Evolutionary conservation across 2,888 invertebrate species (phyloP), one percentile per base, ranked within the genome.

Genomic region (Meganola albula): DNA sequence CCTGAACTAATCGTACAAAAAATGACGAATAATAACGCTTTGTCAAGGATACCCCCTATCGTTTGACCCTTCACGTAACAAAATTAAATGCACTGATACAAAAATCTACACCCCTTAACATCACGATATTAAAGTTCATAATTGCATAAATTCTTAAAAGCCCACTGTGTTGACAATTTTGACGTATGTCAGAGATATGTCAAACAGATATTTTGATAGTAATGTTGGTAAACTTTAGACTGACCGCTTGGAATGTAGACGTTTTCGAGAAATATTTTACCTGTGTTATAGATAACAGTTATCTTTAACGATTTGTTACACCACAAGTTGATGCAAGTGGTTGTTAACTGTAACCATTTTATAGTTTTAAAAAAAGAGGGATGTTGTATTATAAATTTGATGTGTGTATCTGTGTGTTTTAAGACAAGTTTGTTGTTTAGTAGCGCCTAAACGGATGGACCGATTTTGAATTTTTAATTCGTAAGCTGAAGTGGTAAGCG

Each of bases 251-350:
- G 61, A 69, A 74, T 76, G 67, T 63, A 71, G 70, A 70, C 58
- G 65, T 74, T 70, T 65, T 61, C 35, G 48, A 58, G 63, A 70
- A 70, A 73, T 64, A 71, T 68, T 69, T 74, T 80, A 78, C 77
- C 77, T 74, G 70, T 56, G 37, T 48, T 27, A 44, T 20, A 68
- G 77, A 82, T 83, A 78, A 75, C 53, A 49, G 65, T 80, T 79
- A 83, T 83, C 83, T 69, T 71, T 78, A 70, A 75, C 68, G 64
- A 69, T 75, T 74, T 80, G 73, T 80, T 82, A 78, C 69, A 58
- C 54, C 45, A 51, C 40, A 38, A 50, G 43, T 57, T 69, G 67
- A 65, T 55, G 63, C 69, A 65, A 66, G 58, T 56, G 53, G 60
- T 56, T 52, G 51, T 56, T 58, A 46, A 40, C 47, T 27, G 10